Evolutionary conservation across 2,113 vertebrate genomes (phyloP), one percentile per base, ranked within the genome.

Genomic region (Leuciscus idus): DNA sequence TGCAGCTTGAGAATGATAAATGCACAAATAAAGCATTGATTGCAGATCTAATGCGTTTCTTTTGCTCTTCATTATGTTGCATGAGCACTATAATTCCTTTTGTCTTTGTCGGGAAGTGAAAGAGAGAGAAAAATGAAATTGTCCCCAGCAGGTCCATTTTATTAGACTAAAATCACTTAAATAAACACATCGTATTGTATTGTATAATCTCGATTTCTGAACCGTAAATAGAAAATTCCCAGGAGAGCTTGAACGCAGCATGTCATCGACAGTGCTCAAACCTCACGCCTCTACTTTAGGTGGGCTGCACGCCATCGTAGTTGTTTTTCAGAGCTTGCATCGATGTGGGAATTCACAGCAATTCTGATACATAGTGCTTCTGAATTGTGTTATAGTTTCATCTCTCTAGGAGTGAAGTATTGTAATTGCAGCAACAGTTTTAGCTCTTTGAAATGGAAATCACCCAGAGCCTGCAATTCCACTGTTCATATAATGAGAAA

Each of bases 371-470:
- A 61, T 11, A 55, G 48, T 78, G 12, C 43, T 86, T 28, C 48
- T n/a, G 72, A 83, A 46, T 78, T 6, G 57, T 85, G 50, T 62
- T 62, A 23, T 77, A 76, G 85, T 57, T 83, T 64, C 12, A 62
- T 78, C 83, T 77, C 75, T 86, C 28, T 84, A 81, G 59, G 72
- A 87, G 77, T 9, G 9, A 33, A 87, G 50, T 33, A 70, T 43
- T 19, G 82, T 77, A 50, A n/a, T 61, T 48, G n/a, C 78, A 61
- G 61, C 36, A 62, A 66, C 48, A 84, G 73, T 74, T 75, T 75
- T 48, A 46, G n/a, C 70, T 48, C 36, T 86, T 81, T 86, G 75
- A 86, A 80, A 88, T 86, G 87, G 78, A 88, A 86, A 52, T 75
- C 46, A 84, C n/a, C 48, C 87, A 73, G 48, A 82, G 84, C 73